A percentile compares a stretch with the other conserved stretches of the same genome.
These are phyloP conservation scores for Lutjanus erythropterus DNA, from an alignment of 2,113 vertebrate species.

Conservation along the genomic window DNA sequence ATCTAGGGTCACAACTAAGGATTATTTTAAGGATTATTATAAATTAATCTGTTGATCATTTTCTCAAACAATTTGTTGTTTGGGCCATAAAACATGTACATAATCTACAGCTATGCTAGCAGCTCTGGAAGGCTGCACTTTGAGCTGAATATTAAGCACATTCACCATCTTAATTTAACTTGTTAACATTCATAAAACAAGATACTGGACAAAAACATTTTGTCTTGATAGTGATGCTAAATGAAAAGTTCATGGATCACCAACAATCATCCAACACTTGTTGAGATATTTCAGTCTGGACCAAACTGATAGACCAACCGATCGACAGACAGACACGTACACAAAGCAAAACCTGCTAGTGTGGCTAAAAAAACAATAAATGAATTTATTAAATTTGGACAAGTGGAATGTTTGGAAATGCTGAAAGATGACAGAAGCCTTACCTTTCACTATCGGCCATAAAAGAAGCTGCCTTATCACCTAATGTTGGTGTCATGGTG, in stretches of 20 bases:
- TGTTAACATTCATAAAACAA: not conserved
- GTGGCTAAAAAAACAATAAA: not conserved
- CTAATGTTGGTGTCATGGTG: constrained; percentile 11
- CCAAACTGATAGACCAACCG: not conserved
- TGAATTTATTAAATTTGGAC: not conserved
- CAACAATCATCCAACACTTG: not conserved
- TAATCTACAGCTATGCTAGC: too few relatives aligned
- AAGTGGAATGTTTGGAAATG: too few relatives aligned
- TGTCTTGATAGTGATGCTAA: not conserved
- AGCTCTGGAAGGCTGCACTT: too few relatives aligned
- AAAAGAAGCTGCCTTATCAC: constrained; percentile 62
- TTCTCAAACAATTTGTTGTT: too few relatives aligned
- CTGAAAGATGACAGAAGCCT: not conserved
- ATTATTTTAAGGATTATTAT: too few relatives aligned
- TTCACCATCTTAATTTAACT: too few relatives aligned
- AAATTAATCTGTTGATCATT: too few relatives aligned
- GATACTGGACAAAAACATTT: not conserved
- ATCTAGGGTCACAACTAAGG: too few relatives aligned
- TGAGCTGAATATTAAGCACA: too few relatives aligned
- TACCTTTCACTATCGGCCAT: not conserved
- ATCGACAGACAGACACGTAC: too few relatives aligned
- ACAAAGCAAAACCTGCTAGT: too few relatives aligned
- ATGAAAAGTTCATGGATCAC: not conserved
- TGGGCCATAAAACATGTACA: too few relatives aligned
- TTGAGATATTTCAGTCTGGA: not conserved